Percentiles rank a stretch among this genome's conserved stretches.
Evolutionary conservation across 2,797 vertebrate genomes (phyloP).

Genomic region (Enteromius unitaeniatus): DNA sequence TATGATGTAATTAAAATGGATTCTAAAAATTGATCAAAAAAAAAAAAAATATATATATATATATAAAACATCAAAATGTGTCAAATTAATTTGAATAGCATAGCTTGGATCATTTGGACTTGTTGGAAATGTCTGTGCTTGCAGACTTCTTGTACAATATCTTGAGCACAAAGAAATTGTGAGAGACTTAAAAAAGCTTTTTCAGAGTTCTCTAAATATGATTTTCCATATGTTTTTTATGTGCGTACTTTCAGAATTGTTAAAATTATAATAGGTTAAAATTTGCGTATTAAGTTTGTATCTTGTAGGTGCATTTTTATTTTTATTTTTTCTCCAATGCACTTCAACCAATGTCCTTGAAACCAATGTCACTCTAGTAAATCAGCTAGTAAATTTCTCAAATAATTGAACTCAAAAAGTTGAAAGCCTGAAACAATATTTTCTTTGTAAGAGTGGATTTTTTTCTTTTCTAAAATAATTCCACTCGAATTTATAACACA

Average conservation of each 20-base stretch:
- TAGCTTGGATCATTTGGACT: neutral
- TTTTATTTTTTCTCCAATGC: neutral
- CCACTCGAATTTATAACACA: neutral
- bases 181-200: neutral
- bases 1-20: neutral
- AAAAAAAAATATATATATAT: too few species aligned
- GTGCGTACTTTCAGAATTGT: too few species aligned
- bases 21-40: too few species aligned
- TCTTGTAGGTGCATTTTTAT: neutral
- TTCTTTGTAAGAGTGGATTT: too few species aligned
- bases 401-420: neutral
- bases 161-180: neutral
- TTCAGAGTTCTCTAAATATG: neutral
- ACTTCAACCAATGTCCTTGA: neutral
- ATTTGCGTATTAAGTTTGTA: neutral
- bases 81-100: neutral
- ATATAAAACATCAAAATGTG: neutral
- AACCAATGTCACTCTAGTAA: neutral
- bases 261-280: neutral
- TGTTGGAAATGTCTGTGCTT: neutral
- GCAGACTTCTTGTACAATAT: neutral
- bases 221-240: neutral
- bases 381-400: neutral
- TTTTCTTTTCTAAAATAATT: too few species aligned
- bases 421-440: neutral